Evolutionary conservation across 2,797 vertebrate genomes (phyloP).

Genomic region (Huso huso): DNA sequence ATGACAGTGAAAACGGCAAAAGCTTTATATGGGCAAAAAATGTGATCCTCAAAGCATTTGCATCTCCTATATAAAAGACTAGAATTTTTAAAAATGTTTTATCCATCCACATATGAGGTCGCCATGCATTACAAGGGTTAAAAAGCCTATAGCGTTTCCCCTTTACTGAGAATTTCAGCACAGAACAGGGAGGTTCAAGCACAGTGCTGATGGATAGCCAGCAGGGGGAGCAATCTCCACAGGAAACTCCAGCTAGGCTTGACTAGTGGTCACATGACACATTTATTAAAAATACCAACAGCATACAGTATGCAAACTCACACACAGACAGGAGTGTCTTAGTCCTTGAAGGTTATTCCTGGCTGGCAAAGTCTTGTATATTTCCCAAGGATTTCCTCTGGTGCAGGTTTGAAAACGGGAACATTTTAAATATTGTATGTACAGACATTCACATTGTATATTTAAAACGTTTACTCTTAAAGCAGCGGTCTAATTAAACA

Average conservation of each 20-base stretch:
- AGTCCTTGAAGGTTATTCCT: slow-evolving; percentile 1
- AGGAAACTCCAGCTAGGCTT: background rate
- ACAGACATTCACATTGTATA: too few species aligned
- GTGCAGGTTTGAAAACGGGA: too few species aligned
- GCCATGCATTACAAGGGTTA: too few species aligned
- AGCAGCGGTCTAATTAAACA: too few species aligned
- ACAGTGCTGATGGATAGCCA: slow-evolving; percentile 3
- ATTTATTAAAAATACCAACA: background rate
- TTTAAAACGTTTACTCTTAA: too few species aligned
- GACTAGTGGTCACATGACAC: slow-evolving; percentile 1
- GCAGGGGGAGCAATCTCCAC: slow-evolving; percentile 5
- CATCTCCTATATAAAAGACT: too few species aligned
- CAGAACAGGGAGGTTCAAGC: background rate
- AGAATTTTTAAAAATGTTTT: too few species aligned
- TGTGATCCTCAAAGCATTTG: too few species aligned
- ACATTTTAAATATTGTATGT: too few species aligned
- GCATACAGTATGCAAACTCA: background rate
- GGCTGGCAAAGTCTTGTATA: background rate
- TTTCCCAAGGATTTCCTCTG: background rate
- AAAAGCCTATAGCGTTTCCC: background rate
- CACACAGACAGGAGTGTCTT: background rate
- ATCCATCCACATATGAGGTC: too few species aligned
- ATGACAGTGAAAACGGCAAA: too few species aligned
- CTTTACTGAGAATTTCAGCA: slow-evolving; percentile 1
- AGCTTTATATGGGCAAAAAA: too few species aligned